Conservation (phyloP, 2,113 vertebrate species). For the Rhipidura dahli region DNA sequence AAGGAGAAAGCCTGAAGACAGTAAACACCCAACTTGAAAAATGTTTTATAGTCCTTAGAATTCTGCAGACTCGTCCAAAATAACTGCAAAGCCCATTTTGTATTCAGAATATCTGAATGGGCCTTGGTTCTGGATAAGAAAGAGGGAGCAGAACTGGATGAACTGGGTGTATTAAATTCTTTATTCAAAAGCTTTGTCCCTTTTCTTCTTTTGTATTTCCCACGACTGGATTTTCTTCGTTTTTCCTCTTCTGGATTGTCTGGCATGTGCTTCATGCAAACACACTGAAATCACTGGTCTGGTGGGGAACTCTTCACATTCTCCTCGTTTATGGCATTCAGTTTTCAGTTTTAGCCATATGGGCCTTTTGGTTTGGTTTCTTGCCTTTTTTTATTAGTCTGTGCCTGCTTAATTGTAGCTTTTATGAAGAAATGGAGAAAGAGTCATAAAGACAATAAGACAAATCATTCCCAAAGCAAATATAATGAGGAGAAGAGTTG, state of each 20-base stretch:
- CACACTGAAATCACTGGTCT: background rate
- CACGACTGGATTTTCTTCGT: background rate
- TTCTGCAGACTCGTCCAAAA: background rate
- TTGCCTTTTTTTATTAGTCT: background rate
- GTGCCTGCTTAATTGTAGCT: background rate
- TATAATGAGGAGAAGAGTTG: background rate
- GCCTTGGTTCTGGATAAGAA: background rate
- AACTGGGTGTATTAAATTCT: background rate
- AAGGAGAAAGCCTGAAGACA: background rate
- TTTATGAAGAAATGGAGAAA: background rate
- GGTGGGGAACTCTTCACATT: background rate
- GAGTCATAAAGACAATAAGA: constrained; percentile 19
- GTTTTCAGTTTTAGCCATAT: background rate
- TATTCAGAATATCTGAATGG: background rate
- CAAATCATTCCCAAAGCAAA: constrained; percentile 32
- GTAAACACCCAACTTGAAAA: background rate
- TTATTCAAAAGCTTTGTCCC: background rate
- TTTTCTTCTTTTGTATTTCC: constrained; percentile 21
- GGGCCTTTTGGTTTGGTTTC: background rate
- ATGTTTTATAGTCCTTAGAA: background rate
- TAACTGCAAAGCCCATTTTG: background rate
- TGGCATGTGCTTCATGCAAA: background rate
- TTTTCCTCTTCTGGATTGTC: background rate
- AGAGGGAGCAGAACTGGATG: background rate
- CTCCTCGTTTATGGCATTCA: background rate